Conservation (phyloP, 2,113 vertebrate species). For the Heterotilapia buettikoferi region DNA sequence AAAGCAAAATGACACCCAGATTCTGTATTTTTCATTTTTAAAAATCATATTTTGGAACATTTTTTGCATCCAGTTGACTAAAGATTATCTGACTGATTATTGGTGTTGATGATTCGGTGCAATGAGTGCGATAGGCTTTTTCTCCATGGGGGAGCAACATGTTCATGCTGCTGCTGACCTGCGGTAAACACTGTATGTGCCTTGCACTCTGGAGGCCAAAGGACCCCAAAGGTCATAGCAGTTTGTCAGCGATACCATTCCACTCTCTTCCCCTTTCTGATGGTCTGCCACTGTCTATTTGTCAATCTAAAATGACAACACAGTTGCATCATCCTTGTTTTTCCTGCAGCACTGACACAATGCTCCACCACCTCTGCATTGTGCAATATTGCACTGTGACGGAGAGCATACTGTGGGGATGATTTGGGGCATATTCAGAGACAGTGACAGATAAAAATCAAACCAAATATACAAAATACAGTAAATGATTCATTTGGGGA, state of each 20-base stretch:
- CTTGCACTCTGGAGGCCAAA: constrained; percentile 58
- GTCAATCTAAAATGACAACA: constrained; percentile 72
- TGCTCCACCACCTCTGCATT: constrained; percentile 37
- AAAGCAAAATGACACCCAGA: background rate
- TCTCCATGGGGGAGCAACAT: constrained; percentile 1
- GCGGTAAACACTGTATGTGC: constrained; percentile 61
- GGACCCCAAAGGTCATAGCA: constrained; percentile 60
- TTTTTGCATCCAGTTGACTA: background rate
- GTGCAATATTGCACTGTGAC: constrained; percentile 7
- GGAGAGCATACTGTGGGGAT: background rate
- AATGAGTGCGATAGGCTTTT: background rate
- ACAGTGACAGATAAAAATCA: constrained; percentile 3
- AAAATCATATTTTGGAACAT: background rate
- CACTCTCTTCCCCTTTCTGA: constrained; percentile 54
- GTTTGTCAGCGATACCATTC: constrained; percentile 68
- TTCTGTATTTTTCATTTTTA: background rate
- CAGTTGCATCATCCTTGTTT: constrained; percentile 60
- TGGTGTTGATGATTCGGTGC: background rate
- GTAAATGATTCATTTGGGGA: background rate
- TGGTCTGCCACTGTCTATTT: constrained; percentile 69
- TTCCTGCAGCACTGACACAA: constrained; percentile 57
- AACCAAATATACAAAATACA: background rate
- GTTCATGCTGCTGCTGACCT: constrained; percentile 54
- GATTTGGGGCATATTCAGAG: background rate
- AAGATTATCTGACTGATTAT: background rate